A percentile compares a stretch with the other conserved stretches of the same genome.
phyloP scores from a whole-genome alignment of 2,797 vertebrate genomes.

The Astyanax mexicanus region DNA sequence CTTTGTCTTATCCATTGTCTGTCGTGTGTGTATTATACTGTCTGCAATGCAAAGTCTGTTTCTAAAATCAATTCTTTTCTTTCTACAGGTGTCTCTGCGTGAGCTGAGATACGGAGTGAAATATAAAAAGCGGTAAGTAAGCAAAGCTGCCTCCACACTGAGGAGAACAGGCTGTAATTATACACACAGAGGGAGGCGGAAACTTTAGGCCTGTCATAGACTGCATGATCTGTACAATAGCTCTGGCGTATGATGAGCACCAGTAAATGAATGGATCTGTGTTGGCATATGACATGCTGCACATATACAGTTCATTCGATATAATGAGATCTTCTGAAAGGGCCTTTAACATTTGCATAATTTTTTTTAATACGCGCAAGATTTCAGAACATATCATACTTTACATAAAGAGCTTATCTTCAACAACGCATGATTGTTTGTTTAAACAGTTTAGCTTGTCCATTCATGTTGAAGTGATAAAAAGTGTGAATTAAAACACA shows the following conservation, averaged over 20 bases:
- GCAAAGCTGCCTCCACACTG: background rate
- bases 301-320: background rate
- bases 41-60: conserved; percentile 1
- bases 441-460: background rate
- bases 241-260: conserved; percentile 1
- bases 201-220: conserved; percentile 6
- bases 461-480: background rate
- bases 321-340: background rate
- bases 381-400: background rate
- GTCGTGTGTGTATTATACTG: conserved; percentile 28
- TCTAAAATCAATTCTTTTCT: conserved; percentile 46
- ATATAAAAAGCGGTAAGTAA: conserved; percentile 49
- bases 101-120: conserved; percentile 54
- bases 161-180: background rate
- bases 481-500: background rate
- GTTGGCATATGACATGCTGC: background rate
- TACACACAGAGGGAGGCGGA: conserved; percentile 1
- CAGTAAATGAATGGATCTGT: background rate
- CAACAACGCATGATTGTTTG: too few species aligned
- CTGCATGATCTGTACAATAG: background rate
- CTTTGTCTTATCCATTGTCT: conserved; percentile 48
- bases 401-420: too few species aligned
- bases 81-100: conserved; percentile 64
- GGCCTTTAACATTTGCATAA: too few species aligned
- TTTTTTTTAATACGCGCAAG: too few species aligned